Percentiles rank a stretch among this genome's conserved stretches.
Conservation (phyloP, 2,888 invertebrate species). For the Stenoptilia bipunctidactyla region DNA sequence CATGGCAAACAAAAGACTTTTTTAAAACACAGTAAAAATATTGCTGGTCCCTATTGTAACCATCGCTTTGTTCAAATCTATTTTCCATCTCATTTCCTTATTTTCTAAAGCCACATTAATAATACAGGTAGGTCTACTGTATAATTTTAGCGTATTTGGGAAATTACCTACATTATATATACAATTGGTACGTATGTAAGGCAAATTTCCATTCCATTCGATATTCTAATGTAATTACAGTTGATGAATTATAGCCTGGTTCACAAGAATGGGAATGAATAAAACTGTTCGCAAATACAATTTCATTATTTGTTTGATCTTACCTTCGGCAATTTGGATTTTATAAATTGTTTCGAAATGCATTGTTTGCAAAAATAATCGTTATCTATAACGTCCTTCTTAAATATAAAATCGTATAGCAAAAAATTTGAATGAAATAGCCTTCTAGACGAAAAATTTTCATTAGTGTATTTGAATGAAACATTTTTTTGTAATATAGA, state of each 20-base stretch:
- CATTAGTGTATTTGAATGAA: no score
- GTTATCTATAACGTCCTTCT: no score
- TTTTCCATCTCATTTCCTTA: slow-evolving; percentile 59
- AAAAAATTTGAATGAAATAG: no score
- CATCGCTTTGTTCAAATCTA: slow-evolving; percentile 44
- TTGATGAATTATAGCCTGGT: neutral
- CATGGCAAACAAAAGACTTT: slow-evolving; percentile 52
- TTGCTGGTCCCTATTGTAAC: slow-evolving; percentile 47
- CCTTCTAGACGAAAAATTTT: no score
- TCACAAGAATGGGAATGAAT: neutral
- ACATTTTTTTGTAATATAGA: no score
- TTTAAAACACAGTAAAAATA: slow-evolving; percentile 55
- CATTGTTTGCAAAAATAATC: no score
- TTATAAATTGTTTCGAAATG: no score
- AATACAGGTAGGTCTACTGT: slow-evolving; percentile 21
- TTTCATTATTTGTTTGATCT: no score
- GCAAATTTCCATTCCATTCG: neutral
- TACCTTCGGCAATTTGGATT: no score
- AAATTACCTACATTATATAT: slow-evolving; percentile 1
- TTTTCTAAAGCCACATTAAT: slow-evolving; percentile 62
- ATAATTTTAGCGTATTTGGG: neutral
- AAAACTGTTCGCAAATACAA: no score
- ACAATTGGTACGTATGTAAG: slow-evolving; percentile 6
- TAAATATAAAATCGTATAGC: no score
- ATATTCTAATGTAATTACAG: neutral